Conservation (phyloP, 2,888 invertebrate species). For the Melanchra persicariae region DNA sequence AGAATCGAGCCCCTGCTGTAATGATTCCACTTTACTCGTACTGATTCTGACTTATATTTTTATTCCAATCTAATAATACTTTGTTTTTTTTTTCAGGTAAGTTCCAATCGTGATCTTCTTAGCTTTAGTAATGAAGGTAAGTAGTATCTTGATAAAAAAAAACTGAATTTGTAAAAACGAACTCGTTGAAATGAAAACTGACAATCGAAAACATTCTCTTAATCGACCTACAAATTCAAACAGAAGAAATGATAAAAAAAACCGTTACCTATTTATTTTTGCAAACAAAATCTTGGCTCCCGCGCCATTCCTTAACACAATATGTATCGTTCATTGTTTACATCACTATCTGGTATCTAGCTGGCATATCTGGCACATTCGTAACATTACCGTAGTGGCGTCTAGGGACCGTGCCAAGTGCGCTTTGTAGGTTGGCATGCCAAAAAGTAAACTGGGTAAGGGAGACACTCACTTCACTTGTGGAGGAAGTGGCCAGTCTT, state of each 20-base stretch:
- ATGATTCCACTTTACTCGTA: too few relatives aligned
- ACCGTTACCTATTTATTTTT: conserved; percentile 5
- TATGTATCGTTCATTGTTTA: conserved; percentile 53
- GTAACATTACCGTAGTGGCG: conserved; percentile 35
- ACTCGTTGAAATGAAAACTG: background rate
- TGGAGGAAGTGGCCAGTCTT: background rate
- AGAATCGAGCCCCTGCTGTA: too few relatives aligned
- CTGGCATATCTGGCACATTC: conserved; percentile 35
- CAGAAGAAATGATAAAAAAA: conserved; percentile 5
- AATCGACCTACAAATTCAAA: background rate
- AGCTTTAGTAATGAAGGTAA: conserved; percentile 28
- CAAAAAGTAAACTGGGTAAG: conserved; percentile 42
- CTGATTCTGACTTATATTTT: too few relatives aligned
- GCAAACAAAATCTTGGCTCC: conserved; percentile 17
- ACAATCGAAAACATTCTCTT: conserved; percentile 4
- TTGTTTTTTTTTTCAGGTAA: conserved; percentile 54
- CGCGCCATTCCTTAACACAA: conserved; percentile 6
- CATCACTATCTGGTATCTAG: conserved; percentile 35
- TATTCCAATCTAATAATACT: conserved; percentile 5
- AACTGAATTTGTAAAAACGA: background rate
- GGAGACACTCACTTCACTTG: conserved; percentile 8
- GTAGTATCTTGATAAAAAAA: conserved; percentile 1
- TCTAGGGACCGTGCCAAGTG: conserved; percentile 56
- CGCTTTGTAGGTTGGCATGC: conserved; percentile 42
- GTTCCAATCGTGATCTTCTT: conserved; percentile 30